Conservation (phyloP, 1,140 invertebrate genomes). For the Galleria mellonella region DNA sequence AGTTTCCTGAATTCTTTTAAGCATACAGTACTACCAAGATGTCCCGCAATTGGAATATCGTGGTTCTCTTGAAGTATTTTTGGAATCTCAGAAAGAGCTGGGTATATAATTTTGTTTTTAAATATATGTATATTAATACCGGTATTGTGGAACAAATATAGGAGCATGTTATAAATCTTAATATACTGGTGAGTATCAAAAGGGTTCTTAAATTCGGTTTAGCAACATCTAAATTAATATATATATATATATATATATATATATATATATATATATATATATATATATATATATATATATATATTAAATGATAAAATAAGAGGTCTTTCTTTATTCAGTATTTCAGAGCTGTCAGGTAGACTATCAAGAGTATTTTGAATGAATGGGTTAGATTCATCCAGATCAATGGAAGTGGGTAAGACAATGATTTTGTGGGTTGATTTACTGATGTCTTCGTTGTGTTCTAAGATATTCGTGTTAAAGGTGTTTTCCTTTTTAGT, state of each 20-base stretch:
- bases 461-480: constrained; percentile 14
- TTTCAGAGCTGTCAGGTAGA: neutral
- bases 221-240: constrained; percentile 8
- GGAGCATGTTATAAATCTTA: constrained; percentile 18
- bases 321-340: constrained; percentile 9
- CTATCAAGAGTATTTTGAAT: constrained; percentile 8
- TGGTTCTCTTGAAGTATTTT: constrained; percentile 20
- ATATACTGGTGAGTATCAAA: constrained; percentile 12
- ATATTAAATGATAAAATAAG: constrained; percentile 3
- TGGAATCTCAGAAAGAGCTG: constrained; percentile 9
- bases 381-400: constrained; percentile 26
- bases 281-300: neutral
- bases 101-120: constrained; percentile 15
- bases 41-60: constrained; percentile 10
- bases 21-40: constrained; percentile 12
- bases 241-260: neutral
- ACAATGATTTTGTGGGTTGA: constrained; percentile 8
- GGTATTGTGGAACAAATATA: constrained; percentile 15
- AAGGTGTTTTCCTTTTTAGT: constrained; percentile 3
- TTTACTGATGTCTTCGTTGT: constrained; percentile 14
- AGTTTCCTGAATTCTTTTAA: constrained; percentile 11
- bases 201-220: constrained; percentile 17
- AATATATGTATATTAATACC: constrained; percentile 7
- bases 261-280: neutral
- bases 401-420: constrained; percentile 21